Base-by-base conservation (phyloP, 2,797 vertebrate genomes). In the Champsocephalus gunnari region DNA sequence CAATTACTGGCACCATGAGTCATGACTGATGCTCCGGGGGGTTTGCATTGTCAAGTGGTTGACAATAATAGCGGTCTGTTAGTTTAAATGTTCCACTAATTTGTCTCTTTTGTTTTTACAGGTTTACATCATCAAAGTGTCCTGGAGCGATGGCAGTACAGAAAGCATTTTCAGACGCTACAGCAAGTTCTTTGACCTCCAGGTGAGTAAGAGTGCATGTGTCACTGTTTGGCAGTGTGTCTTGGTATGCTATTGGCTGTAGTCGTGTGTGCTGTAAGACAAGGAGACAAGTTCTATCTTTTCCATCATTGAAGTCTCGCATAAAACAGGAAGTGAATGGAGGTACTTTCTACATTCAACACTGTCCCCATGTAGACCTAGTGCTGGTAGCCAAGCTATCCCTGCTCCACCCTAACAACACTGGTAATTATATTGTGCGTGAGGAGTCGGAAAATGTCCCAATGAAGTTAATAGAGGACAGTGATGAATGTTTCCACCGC, bases 101-200 rank as follows among this genome's bases (percentile, higher is more conserved):
- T 63, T 63, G 61, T 41, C 12, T 71, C 9, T 71, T 77, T 71
- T 73, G 48, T 62, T 80, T 77, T 81, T 68, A 0, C 90, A 99
- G 98, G 98, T 99, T 84, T 99, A 99, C 91, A 98, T 99, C 90
- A 99, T 99, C 92, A 98, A 97, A 88, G 98, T 99, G 79, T 96
- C 87, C n/a, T 99, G 98, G 98, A 97, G 97, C 77, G 97, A 96
- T 90, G 97, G 97, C 82, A 95, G 95, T 77, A 98, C 96, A 0
- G 98, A 99, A 89, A 93, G 95, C 92, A 99, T 99, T 86, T 99
- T 95, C 93, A 95, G 98, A 44, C 96, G 98, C 78, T 99, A 99
- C 94, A 99, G 98, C 97, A 99, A 99, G 80, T 99, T 99, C 94
- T 99, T 99, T 56, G 98, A 99, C 90, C 93, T 99, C 73, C 98